These are phyloP conservation scores for Hoplostethus atlanticus DNA, from an alignment of 2,797 vertebrate species.

Conservation along the genomic window DNA sequence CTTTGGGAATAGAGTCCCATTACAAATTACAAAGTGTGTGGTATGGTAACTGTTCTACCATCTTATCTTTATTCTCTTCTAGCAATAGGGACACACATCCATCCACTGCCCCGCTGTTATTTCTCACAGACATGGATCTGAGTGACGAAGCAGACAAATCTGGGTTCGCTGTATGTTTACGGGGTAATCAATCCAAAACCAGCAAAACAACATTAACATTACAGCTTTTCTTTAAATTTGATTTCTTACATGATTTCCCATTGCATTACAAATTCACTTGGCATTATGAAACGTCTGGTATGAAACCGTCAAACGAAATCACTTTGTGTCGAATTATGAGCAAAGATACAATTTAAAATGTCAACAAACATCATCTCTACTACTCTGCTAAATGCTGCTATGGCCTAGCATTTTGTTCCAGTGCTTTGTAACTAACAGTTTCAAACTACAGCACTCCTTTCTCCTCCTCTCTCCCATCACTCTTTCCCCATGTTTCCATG, in stretches of 20 bases:
- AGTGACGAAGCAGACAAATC: not conserved
- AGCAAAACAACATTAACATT: constrained; percentile 6
- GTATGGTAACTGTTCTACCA: not conserved
- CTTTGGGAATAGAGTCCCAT: constrained; percentile 7
- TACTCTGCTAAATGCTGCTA: constrained; percentile 36
- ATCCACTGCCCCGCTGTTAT: not conserved
- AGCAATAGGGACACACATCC: not conserved
- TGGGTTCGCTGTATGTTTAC: constrained; percentile 12
- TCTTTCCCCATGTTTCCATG: constrained; percentile 66
- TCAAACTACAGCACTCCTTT: constrained; percentile 50
- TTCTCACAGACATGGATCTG: not conserved
- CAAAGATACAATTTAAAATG: constrained; percentile 17
- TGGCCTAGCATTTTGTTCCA: constrained; percentile 53
- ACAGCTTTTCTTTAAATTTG: not conserved
- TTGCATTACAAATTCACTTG: constrained; percentile 20
- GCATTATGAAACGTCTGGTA: constrained; percentile 5
- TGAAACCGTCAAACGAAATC: constrained; percentile 15
- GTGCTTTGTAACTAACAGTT: constrained; percentile 39
- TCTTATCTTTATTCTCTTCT: not conserved
- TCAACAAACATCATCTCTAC: constrained; percentile 5
- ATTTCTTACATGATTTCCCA: constrained; percentile 19
- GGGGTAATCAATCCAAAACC: constrained; percentile 6
- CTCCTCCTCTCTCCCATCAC: constrained; percentile 44
- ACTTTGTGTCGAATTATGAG: constrained; percentile 18
- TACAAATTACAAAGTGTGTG: constrained; percentile 1